A percentile compares a stretch with the other conserved stretches of the same genome.
phyloP scores from a whole-genome alignment of 2,797 vertebrate genomes.

The Atherinosoma microstoma region DNA sequence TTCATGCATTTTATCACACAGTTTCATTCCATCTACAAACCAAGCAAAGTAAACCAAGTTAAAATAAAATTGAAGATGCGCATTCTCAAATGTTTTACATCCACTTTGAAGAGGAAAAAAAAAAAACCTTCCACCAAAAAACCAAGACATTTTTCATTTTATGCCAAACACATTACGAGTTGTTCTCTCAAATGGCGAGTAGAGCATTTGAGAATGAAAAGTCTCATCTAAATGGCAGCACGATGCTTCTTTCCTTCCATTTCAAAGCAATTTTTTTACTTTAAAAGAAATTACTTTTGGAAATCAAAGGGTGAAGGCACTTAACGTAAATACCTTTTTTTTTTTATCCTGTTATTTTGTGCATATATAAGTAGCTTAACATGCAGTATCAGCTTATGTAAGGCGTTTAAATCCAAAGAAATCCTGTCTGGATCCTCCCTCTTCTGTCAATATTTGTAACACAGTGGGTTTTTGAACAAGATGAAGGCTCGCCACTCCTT shows the following conservation, averaged over 20 bases:
- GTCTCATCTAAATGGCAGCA: slow-evolving; percentile 12
- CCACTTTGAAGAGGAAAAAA: slow-evolving; percentile 3
- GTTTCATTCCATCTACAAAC: slow-evolving; percentile 42
- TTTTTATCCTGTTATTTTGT: not conserved
- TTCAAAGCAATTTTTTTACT: slow-evolving; percentile 8
- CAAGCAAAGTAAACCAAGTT: slow-evolving; percentile 31
- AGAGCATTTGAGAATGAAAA: slow-evolving; percentile 30
- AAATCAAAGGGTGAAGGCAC: slow-evolving; percentile 10
- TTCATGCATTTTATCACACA: slow-evolving; percentile 45
- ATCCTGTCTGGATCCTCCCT: slow-evolving; percentile 1
- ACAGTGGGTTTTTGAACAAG: not conserved
- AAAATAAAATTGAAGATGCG: slow-evolving; percentile 15
- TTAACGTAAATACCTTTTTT: not conserved
- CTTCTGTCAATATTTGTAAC: not conserved
- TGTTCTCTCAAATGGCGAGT: not conserved
- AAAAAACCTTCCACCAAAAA: not conserved
- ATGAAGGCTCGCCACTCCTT: slow-evolving; percentile 26
- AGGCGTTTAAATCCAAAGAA: slow-evolving; percentile 9
- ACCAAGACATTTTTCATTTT: not conserved
- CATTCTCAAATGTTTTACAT: slow-evolving; percentile 43
- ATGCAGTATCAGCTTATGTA: not conserved
- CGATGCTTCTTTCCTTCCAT: not conserved
- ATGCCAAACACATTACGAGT: slow-evolving; percentile 1
- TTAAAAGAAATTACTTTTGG: slow-evolving; percentile 2
- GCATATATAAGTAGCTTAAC: not conserved